Evolutionary conservation across 1,140 invertebrate genomes (phyloP), one percentile per base, ranked within the genome.

Genomic region (Caerostris extrusa): DNA sequence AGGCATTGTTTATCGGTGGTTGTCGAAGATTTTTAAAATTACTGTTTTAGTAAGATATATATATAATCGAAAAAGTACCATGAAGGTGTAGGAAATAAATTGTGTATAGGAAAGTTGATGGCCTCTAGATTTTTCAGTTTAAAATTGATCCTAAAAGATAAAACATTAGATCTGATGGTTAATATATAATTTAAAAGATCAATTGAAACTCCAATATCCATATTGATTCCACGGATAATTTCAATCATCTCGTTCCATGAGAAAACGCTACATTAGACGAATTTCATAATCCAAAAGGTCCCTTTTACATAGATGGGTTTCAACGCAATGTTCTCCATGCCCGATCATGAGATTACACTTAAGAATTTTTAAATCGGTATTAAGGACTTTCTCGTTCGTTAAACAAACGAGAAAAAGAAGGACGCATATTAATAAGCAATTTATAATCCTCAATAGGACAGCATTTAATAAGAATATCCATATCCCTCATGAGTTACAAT

Each of bases 361-460:
- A 53, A 7, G 8, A 3, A n/a, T 19, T n/a, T 34, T 77, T 77
- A 77, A 77, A 77, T 50, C 50, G 69, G 69, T 34, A 77, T 77
- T 77, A 77, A 34, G 8, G n/a, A 77, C 19, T 77, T 77, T 77
- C 69, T 34, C 69, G 34, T 77, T 77, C 69, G 69, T 77, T 77
- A 77, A 77, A 77, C 69, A 77, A 77, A 77, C 19, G 69, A 77
- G 19, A 50, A 53, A 77, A 12, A 77, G 34, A 50, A 34, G 61
- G 14, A 77, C 34, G 69, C 19, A 19, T 77, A 77, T 77, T 77
- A 77, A 77, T 77, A 77, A 77, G 69, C 69, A 77, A 77, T 77
- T 12, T 77, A 77, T 77, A 19, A 77, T 77, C 69, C 34, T 5
- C 50, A 34, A 53, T 77, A 77, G 50, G 69, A n/a, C 69, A 50